phyloP scores from a whole-genome alignment of 1,140 invertebrate species.

The Macrocentrus cingulum region DNA sequence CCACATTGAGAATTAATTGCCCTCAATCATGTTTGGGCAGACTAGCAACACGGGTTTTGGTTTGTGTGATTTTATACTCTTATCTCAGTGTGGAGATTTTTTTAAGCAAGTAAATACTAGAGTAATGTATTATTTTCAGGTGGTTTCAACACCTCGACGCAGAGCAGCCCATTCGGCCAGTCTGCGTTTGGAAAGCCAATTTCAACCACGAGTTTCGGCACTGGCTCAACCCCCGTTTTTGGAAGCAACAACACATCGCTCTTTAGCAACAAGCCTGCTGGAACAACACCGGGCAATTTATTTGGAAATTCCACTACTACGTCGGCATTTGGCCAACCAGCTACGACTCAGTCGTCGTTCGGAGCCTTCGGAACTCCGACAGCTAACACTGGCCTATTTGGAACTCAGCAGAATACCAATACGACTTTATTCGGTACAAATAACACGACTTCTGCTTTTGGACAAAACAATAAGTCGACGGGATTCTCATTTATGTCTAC shows the following conservation, averaged over 20 bases:
- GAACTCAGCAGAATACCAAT: constrained; percentile 51
- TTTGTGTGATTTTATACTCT: background rate
- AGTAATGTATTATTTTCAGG: constrained; percentile 11
- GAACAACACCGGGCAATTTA: constrained; percentile 56
- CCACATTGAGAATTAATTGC: background rate
- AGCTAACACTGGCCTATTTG: constrained; percentile 52
- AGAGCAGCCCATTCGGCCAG: constrained; percentile 57
- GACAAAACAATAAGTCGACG: constrained; percentile 63
- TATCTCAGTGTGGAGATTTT: background rate
- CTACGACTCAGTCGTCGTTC: constrained; percentile 53
- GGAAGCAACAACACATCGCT: constrained; percentile 58
- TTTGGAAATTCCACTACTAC: constrained; percentile 49
- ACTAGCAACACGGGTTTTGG: constrained; percentile 8
- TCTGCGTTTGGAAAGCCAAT: constrained; percentile 59
- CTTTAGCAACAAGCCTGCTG: constrained; percentile 64
- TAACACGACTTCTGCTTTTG: constrained; percentile 62
- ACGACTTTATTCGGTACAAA: constrained; percentile 55
- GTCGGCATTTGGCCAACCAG: constrained; percentile 58
- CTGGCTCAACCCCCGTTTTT: constrained; percentile 54
- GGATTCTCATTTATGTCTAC: constrained; percentile 62
- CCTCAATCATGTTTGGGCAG: constrained; percentile 7
- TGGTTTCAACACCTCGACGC: constrained; percentile 48
- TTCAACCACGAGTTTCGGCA: constrained; percentile 55
- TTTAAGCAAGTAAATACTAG: background rate
- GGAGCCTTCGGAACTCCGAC: constrained; percentile 51